A percentile compares a stretch with the other conserved stretches of the same genome.
These are phyloP conservation scores for Bugula neritina DNA, from an alignment of 2,888 invertebrate genomes.

Conservation along the genomic window DNA sequence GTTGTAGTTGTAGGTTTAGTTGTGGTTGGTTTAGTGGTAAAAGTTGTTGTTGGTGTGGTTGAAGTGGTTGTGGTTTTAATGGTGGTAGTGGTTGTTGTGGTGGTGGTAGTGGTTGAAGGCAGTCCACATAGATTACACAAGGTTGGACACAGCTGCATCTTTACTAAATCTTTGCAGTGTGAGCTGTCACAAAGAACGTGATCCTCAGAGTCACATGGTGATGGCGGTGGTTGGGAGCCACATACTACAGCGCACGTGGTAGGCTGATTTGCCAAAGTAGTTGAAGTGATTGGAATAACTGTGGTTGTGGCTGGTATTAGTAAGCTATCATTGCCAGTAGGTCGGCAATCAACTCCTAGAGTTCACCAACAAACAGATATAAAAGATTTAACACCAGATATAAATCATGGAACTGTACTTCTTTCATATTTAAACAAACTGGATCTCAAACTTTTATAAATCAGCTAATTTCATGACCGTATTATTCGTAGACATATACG, in stretches of 20 bases:
- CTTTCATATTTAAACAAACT: too few relatives aligned
- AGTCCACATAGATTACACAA: background rate
- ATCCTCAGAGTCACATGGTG: background rate
- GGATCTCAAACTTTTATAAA: too few relatives aligned
- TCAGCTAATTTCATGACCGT: too few relatives aligned
- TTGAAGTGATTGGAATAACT: background rate
- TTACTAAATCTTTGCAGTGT: conserved; percentile 2
- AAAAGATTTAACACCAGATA: background rate
- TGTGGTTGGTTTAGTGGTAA: background rate
- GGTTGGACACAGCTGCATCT: background rate
- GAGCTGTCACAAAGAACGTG: background rate
- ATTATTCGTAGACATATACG: too few relatives aligned
- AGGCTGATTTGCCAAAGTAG: background rate
- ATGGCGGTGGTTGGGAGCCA: background rate
- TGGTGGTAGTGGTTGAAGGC: background rate
- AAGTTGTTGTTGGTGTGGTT: background rate
- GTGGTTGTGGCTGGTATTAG: background rate
- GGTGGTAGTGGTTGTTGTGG: conserved; percentile 7
- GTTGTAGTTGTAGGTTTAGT: background rate
- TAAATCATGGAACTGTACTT: too few relatives aligned
- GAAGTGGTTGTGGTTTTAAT: background rate
- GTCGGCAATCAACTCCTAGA: conserved; percentile 6
- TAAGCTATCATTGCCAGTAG: background rate
- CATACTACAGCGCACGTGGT: background rate
- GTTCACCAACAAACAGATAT: background rate